These are phyloP conservation scores for Salvelinus namaycush DNA, from an alignment of 2,113 vertebrate genomes.

Conservation along the genomic window DNA sequence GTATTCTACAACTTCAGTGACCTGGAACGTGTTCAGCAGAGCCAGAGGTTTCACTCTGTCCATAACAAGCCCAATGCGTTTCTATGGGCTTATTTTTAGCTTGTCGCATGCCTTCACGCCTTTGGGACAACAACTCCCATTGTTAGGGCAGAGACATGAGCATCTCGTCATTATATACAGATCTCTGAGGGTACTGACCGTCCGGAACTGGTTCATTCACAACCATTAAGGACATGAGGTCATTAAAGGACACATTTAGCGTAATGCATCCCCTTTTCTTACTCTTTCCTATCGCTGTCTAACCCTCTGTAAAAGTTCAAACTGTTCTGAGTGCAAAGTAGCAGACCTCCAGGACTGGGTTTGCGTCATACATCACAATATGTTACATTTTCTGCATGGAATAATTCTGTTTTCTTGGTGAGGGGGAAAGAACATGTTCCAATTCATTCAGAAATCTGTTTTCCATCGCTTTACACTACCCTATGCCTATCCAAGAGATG, in stretches of 20 bases:
- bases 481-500: background rate
- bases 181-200: slow-evolving; percentile 32
- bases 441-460: background rate
- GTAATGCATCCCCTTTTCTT: no score
- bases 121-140: no score
- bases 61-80: slow-evolving; percentile 8
- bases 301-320: no score
- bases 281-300: no score
- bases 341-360: no score
- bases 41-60: slow-evolving; percentile 1
- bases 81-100: no score
- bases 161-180: no score
- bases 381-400: no score
- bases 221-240: slow-evolving; percentile 61
- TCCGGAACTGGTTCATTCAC: slow-evolving; percentile 46
- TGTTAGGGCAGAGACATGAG: no score
- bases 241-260: slow-evolving; percentile 4
- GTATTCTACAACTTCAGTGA: background rate
- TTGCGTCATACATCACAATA: no score
- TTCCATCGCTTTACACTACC: background rate
- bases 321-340: no score
- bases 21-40: background rate
- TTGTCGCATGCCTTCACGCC: slow-evolving; percentile 19
- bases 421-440: background rate
- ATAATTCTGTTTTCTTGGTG: no score